A percentile compares a stretch with the other conserved stretches of the same genome.
Evolutionary conservation across 2,113 vertebrate species (phyloP).

Genomic region (Polypterus bichir): DNA sequence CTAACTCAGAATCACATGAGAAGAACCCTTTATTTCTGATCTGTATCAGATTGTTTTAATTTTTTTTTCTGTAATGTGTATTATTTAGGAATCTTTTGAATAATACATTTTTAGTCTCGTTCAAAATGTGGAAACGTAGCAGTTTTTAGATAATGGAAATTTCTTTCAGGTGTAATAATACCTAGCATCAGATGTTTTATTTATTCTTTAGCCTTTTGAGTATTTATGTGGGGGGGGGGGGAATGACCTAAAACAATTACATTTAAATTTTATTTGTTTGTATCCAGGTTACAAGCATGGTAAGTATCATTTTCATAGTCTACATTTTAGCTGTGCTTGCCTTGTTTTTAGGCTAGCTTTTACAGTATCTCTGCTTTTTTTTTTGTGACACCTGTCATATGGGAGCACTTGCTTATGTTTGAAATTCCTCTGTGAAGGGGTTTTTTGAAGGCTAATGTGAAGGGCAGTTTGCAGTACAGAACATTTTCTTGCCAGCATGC

Average conservation of each 20-base stretch:
- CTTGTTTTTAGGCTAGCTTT: slow-evolving; percentile 60
- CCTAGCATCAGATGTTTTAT: no score
- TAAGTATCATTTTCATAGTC: slow-evolving; percentile 73
- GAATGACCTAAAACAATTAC: slow-evolving; percentile 12
- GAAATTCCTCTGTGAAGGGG: slow-evolving; percentile 19
- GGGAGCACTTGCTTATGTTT: slow-evolving; percentile 31
- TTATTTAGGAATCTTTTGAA: no score
- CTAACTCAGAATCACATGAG: no score
- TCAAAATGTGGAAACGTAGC: no score
- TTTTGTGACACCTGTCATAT: slow-evolving; percentile 41
- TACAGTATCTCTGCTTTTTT: slow-evolving; percentile 54
- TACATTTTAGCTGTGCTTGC: slow-evolving; percentile 58
- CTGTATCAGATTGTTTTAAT: no score
- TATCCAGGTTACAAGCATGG: slow-evolving; percentile 97
- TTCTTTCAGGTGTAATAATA: no score
- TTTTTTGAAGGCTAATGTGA: slow-evolving; percentile 6
- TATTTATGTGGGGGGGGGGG: no score
- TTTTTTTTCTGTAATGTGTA: no score
- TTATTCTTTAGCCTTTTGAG: no score
- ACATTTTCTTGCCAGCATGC: slow-evolving; percentile 56
- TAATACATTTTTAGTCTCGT: no score
- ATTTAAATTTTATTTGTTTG: slow-evolving; percentile 66
- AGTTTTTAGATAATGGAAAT: no score
- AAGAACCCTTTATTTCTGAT: no score
- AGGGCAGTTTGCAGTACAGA: slow-evolving; percentile 16